These are phyloP conservation scores for Zapus hudsonius DNA, from an alignment of 2,113 vertebrate genomes.

Conservation along the genomic window DNA sequence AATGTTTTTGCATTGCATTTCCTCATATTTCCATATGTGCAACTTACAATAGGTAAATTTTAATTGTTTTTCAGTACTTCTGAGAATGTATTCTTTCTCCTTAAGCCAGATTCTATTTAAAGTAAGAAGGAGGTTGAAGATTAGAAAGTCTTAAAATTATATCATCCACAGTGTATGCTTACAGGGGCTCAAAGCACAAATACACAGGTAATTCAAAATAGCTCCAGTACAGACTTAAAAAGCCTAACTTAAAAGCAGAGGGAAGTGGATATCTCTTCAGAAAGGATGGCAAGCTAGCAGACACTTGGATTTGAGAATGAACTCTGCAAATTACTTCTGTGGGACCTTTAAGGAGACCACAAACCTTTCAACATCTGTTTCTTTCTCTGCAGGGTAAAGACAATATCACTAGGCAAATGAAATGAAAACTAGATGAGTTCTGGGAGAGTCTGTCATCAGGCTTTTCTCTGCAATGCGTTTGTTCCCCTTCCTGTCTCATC, in stretches of 20 bases:
- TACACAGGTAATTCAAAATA: not conserved
- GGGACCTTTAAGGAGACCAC: not conserved
- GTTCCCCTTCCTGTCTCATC: not conserved
- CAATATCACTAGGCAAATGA: not conserved
- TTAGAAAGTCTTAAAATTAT: not conserved
- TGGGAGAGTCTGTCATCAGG: conserved; percentile 2
- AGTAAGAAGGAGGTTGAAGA: conserved; percentile 16
- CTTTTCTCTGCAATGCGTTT: not conserved
- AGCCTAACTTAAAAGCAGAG: not conserved
- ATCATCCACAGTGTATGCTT: not conserved
- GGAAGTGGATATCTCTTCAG: not conserved
- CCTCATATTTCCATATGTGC: not conserved
- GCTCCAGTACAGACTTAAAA: not conserved
- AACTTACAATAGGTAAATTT: not conserved
- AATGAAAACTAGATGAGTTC: not conserved
- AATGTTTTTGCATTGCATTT: conserved; percentile 13
- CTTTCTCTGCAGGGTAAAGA: conserved; percentile 19
- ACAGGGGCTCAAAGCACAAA: not conserved
- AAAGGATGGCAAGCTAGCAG: not conserved
- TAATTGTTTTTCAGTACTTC: too few species aligned
- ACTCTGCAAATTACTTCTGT: not conserved
- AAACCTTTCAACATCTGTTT: not conserved
- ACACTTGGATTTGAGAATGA: not conserved
- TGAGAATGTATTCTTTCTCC: not conserved
- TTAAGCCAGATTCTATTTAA: not conserved